These are phyloP conservation scores for Sakesphorus luctuosus DNA, from an alignment of 2,113 vertebrate species.

Conservation along the genomic window DNA sequence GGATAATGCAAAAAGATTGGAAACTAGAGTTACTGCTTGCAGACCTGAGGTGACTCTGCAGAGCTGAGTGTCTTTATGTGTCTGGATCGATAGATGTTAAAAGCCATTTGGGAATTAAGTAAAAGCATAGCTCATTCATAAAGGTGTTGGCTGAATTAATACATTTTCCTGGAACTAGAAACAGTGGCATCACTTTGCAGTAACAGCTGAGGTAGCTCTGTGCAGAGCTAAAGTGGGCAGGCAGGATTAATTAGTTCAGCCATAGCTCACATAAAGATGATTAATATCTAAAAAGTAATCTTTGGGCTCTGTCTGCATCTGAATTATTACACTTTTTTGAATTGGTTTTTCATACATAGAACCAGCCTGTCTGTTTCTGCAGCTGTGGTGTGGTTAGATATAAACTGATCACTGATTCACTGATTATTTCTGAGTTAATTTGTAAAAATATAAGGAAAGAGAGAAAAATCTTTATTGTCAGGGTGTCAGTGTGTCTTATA, in stretches of 20 bases:
- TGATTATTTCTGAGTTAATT: neutral
- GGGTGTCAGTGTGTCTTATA: neutral
- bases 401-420: neutral
- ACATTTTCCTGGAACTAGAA: neutral
- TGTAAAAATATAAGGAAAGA: neutral
- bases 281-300: neutral
- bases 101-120: neutral
- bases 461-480: neutral
- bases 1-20: neutral
- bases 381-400: neutral
- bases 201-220: neutral
- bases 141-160: neutral
- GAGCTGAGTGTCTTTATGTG: neutral
- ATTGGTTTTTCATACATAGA: neutral
- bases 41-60: neutral
- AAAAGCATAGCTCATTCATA: neutral
- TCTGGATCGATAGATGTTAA: neutral
- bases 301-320: neutral
- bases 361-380: neutral
- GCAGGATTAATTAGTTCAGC: neutral
- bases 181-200: neutral
- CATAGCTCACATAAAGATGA: accelerated
- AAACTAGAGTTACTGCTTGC: neutral
- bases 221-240: neutral
- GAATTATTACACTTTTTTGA: neutral